Conservation (phyloP, 1,140 invertebrate species). For the Limonius californicus region DNA sequence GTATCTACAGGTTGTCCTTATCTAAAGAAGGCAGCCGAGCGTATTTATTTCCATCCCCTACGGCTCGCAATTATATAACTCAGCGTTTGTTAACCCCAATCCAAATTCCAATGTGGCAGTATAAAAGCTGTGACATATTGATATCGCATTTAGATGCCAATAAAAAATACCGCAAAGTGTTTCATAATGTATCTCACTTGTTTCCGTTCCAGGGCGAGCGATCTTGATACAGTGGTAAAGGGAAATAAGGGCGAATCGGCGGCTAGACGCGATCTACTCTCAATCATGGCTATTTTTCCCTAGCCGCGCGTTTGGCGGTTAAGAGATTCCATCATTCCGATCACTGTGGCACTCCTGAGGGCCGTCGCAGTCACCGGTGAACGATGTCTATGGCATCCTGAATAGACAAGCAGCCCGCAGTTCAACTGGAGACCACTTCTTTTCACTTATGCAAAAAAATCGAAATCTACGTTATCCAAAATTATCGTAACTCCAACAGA, state of each 20-base stretch:
- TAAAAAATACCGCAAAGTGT: slow-evolving; percentile 46
- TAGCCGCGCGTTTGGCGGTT: slow-evolving; percentile 47
- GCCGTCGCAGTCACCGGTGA: slow-evolving; percentile 44
- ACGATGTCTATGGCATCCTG: slow-evolving; percentile 41
- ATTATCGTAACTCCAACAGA: too few species aligned
- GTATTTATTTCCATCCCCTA: slow-evolving; percentile 14
- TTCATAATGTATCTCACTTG: slow-evolving; percentile 44
- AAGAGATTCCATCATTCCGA: slow-evolving; percentile 50
- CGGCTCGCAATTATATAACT: background rate
- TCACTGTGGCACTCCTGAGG: slow-evolving; percentile 46
- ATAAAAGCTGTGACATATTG: slow-evolving; percentile 40
- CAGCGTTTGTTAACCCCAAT: slow-evolving; percentile 2
- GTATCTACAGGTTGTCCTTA: too few species aligned
- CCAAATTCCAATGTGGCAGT: slow-evolving; percentile 2
- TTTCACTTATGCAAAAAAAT: slow-evolving; percentile 13
- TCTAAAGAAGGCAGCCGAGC: too few species aligned
- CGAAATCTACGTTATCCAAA: background rate
- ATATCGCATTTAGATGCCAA: slow-evolving; percentile 46
- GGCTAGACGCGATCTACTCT: slow-evolving; percentile 35
- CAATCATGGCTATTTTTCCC: slow-evolving; percentile 50
- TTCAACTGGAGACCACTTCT: slow-evolving; percentile 2
- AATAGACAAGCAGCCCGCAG: slow-evolving; percentile 28
- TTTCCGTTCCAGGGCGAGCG: background rate
- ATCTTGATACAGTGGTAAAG: background rate
- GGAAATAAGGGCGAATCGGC: slow-evolving; percentile 14